Conservation (phyloP, 37 sponge, comb jelly and placozoan species). For the Cladorhizidae sp. region DNA sequence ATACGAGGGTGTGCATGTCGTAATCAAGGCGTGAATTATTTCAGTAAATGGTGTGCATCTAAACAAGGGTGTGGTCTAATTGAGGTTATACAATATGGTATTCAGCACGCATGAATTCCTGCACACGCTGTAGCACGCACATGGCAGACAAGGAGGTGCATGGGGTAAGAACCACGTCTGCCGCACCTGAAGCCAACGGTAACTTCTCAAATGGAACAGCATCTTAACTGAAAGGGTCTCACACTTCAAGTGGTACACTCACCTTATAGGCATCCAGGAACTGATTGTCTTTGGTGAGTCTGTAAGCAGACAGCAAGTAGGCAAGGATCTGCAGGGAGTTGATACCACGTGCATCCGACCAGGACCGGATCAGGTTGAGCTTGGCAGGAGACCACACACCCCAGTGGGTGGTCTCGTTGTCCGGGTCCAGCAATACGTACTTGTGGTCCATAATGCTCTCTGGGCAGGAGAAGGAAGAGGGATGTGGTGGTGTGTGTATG, state of each 20-base stretch:
- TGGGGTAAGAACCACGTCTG: no score
- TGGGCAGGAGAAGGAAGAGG: constrained; percentile 9
- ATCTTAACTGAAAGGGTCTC: background rate
- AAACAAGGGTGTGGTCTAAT: no score
- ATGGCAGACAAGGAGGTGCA: no score
- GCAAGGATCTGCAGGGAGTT: constrained; percentile 83
- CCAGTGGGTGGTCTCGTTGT: constrained; percentile 71
- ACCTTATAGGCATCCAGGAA: constrained; percentile 5
- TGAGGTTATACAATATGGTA: no score
- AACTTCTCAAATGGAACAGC: no score
- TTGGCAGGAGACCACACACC: constrained; percentile 80
- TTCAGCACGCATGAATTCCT: no score
- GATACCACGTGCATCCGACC: constrained; percentile 86
- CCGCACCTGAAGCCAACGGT: no score
- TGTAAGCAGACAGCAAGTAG: constrained; percentile 73
- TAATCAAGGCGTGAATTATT: no score
- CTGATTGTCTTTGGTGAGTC: constrained; percentile 51
- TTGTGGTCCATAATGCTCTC: constrained; percentile 65
- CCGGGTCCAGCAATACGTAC: constrained; percentile 68
- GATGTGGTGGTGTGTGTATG: background rate
- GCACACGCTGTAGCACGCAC: no score
- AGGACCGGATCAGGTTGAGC: constrained; percentile 71
- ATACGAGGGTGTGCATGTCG: no score
- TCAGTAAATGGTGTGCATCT: no score
- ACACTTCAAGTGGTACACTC: background rate